phyloP scores from a whole-genome alignment of 2,888 invertebrate species.

The Nycteola revayana region DNA sequence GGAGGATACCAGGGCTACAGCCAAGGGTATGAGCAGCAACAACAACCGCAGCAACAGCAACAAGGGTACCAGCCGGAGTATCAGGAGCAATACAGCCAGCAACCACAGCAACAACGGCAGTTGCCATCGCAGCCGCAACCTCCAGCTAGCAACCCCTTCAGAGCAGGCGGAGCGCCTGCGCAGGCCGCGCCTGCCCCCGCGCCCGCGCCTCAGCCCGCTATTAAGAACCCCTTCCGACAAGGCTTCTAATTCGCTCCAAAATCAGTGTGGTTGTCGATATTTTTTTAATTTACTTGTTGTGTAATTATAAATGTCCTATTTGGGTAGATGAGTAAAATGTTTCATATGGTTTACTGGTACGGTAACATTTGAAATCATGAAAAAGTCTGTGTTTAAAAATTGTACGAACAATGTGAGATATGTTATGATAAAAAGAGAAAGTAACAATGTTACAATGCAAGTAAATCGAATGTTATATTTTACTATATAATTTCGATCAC shows the following conservation, averaged over 20 bases:
- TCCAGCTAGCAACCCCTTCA: conserved; percentile 68
- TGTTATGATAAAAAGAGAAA: neutral
- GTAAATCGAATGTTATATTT: conserved; percentile 11
- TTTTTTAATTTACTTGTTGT: conserved; percentile 78
- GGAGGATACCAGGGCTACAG: conserved; percentile 66
- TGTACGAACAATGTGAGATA: neutral
- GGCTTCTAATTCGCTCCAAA: conserved; percentile 82
- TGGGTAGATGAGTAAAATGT: conserved; percentile 45
- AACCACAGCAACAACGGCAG: conserved; percentile 70
- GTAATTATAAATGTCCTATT: conserved; percentile 77
- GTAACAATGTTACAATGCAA: conserved; percentile 8
- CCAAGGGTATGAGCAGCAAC: conserved; percentile 42
- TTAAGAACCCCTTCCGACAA: conserved; percentile 92
- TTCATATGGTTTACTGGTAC: conserved; percentile 15
- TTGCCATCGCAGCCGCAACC: conserved; percentile 75
- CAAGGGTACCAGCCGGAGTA: conserved; percentile 46
- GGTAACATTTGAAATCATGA: conserved; percentile 1
- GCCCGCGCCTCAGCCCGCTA: conserved; percentile 62
- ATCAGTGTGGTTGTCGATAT: conserved; percentile 74
- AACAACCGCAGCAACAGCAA: conserved; percentile 57
- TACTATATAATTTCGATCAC: conserved; percentile 68
- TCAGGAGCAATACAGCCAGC: conserved; percentile 57
- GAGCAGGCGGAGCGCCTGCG: conserved; percentile 47
- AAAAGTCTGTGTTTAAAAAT: neutral
- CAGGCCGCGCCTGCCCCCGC: conserved; percentile 59